Percentiles rank a stretch among this genome's conserved stretches.
These are phyloP conservation scores for Aleadryas rufinucha DNA, from an alignment of 2,113 vertebrate genomes.

Conservation along the genomic window DNA sequence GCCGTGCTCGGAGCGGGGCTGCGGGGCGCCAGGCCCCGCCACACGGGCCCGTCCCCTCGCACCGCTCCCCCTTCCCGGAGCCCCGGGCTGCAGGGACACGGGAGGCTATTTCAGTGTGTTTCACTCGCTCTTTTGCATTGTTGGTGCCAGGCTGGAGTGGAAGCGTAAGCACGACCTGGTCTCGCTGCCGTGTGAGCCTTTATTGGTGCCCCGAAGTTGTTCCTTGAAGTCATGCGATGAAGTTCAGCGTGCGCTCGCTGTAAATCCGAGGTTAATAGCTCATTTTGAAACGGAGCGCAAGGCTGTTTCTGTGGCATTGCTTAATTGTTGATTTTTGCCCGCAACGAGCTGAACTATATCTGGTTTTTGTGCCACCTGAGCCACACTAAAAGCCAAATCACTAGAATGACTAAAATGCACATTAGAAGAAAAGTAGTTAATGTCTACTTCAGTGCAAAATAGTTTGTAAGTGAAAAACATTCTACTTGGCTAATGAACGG, in stretches of 20 bases:
- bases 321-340: neutral
- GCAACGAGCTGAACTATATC: accelerated
- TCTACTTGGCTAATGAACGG: neutral
- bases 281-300: neutral
- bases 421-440: neutral
- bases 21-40: neutral
- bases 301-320: accelerated
- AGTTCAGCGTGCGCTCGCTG: neutral
- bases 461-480: neutral
- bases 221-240: neutral
- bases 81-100: accelerated
- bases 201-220: neutral
- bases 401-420: neutral
- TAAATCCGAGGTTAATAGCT: neutral
- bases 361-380: accelerated
- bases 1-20: neutral
- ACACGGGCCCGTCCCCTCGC: accelerated
- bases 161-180: accelerated
- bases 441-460: neutral
- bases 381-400: neutral
- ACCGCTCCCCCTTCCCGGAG: no score
- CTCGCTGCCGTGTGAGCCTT: accelerated
- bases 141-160: neutral
- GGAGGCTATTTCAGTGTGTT: accelerated
- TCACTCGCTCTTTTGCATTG: accelerated